Evolutionary conservation across 2,797 vertebrate genomes (phyloP).

Genomic region (Diceros bicornis): DNA sequence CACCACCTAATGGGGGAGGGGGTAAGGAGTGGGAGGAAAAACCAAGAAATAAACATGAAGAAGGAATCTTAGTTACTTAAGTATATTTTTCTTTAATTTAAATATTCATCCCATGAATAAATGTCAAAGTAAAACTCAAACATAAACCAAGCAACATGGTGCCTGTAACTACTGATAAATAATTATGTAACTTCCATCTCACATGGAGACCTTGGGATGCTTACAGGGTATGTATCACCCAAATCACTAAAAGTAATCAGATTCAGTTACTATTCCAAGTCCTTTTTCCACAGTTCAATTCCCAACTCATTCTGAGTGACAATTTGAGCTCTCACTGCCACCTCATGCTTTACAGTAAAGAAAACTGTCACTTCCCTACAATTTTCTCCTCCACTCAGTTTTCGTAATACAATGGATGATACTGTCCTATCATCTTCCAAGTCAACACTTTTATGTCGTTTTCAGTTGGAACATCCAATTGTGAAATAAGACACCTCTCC

Average conservation of each 20-base stretch:
- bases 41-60: conserved; percentile 54
- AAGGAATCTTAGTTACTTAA: conserved; percentile 35
- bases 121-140: conserved; percentile 37
- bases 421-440: not conserved
- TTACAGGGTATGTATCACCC: not conserved
- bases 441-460: not conserved
- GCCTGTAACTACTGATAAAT: not conserved
- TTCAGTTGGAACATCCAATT: conserved; percentile 1
- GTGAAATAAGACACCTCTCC: conserved; percentile 2
- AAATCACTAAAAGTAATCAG: conserved; percentile 31
- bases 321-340: not conserved
- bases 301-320: conserved; percentile 3
- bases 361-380: conserved; percentile 9
- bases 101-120: not conserved
- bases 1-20: conserved; percentile 82
- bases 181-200: not conserved
- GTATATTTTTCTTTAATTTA: conserved; percentile 22
- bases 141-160: not conserved
- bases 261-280: not conserved
- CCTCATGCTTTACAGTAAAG: not conserved
- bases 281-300: not conserved
- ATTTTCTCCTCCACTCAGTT: conserved; percentile 26
- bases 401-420: not conserved
- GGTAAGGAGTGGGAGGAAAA: not conserved
- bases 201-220: not conserved